phyloP scores from a whole-genome alignment of 2,113 vertebrate species.

The Tachycineta bicolor region DNA sequence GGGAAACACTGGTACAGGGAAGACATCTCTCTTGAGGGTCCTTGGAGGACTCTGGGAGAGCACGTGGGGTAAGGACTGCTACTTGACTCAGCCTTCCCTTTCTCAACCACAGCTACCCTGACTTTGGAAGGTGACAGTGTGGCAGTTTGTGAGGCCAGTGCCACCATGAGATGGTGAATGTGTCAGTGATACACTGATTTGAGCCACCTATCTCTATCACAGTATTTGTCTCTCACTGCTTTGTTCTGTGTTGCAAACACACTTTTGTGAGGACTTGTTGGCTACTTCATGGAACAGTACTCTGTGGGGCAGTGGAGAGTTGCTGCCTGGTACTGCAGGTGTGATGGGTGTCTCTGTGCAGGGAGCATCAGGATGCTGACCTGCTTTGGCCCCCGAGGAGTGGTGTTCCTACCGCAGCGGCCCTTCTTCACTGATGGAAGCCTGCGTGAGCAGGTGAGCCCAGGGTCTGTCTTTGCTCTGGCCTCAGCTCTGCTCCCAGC shows the following conservation, averaged over 20 bases:
- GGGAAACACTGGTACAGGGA: conserved; percentile 94
- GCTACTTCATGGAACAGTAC: not conserved
- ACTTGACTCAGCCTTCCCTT: not conserved
- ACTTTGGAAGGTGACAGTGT: not conserved
- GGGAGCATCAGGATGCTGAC: conserved; percentile 87
- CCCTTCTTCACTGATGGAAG: conserved; percentile 95
- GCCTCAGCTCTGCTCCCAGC: not conserved
- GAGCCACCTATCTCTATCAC: not conserved
- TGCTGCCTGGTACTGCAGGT: not conserved
- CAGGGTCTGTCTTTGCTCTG: not conserved
- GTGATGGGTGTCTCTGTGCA: conserved; percentile 55
- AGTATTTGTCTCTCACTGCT: not conserved
- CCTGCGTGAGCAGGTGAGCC: conserved; percentile 90
- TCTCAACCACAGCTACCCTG: not conserved
- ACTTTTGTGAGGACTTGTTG: not conserved
- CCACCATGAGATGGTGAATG: not conserved
- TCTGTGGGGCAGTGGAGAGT: not conserved
- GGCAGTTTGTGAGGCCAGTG: not conserved
- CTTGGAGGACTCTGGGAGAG: conserved; percentile 90
- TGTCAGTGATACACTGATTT: not conserved
- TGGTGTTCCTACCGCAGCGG: conserved; percentile 92
- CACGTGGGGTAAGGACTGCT: conserved; percentile 76
- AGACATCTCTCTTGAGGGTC: conserved; percentile 90
- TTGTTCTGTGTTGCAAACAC: not conserved
- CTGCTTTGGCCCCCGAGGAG: conserved; percentile 91